Percentiles rank a stretch among this genome's conserved stretches.
phyloP scores from a whole-genome alignment of 2,113 vertebrate genomes.

The Cololabis saira region DNA sequence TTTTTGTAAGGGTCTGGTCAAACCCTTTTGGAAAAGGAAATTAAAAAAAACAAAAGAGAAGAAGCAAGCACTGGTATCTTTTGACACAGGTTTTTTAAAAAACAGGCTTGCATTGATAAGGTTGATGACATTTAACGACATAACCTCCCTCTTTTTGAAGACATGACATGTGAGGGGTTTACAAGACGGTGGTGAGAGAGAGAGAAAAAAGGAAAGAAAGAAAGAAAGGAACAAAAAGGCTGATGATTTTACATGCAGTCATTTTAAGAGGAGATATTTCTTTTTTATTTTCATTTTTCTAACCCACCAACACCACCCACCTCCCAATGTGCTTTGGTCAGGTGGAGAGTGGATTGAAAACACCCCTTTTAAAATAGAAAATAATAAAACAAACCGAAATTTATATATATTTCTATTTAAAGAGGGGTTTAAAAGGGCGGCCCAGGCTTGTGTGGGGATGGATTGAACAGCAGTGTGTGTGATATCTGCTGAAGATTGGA shows the following conservation, averaged over 20 bases:
- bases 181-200: constrained; percentile 26
- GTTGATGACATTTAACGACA: constrained; percentile 8
- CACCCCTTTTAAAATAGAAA: background rate
- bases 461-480: constrained; percentile 69
- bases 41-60: accelerated
- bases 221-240: constrained; percentile 56
- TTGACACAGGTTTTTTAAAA: constrained; percentile 55
- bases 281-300: constrained; percentile 37
- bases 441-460: constrained; percentile 52
- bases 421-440: background rate
- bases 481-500: constrained; percentile 68
- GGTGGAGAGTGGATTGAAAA: constrained; percentile 31
- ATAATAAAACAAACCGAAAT: background rate
- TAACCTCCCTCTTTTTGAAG: background rate
- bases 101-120: constrained; percentile 61
- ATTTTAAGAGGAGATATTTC: constrained; percentile 78
- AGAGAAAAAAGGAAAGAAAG: constrained; percentile 59
- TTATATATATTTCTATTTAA: constrained; percentile 22
- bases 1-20: constrained; percentile 47
- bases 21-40: constrained; percentile 45
- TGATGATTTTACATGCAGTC: constrained; percentile 80
- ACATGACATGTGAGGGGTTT: constrained; percentile 58
- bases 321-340: constrained; percentile 41
- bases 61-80: constrained; percentile 58
- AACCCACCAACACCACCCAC: background rate